Conservation (phyloP, 2,888 invertebrate species). For the Lasioglossum morio region DNA sequence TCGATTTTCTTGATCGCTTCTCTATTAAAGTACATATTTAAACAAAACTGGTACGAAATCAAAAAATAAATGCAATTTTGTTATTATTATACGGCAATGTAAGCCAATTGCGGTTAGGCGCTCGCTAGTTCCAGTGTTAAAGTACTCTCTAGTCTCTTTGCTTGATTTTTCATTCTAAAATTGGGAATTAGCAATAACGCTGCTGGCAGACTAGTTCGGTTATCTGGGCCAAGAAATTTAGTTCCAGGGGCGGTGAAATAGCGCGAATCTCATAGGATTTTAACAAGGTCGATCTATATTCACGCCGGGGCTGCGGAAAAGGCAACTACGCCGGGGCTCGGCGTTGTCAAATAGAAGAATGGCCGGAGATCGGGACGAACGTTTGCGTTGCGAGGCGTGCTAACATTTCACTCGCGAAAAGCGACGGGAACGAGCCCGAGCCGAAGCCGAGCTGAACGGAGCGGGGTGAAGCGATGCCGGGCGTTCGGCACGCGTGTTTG, state of each 20-base stretch:
- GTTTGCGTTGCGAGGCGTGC: constrained; percentile 19
- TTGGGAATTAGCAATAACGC: background rate
- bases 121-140: background rate
- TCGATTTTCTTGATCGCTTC: background rate
- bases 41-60: too few relatives aligned
- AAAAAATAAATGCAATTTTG: too few relatives aligned
- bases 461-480: background rate
- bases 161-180: background rate
- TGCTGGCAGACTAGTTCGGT: too few relatives aligned
- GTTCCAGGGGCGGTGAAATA: background rate
- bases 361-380: constrained; percentile 10
- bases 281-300: background rate
- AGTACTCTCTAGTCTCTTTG: background rate
- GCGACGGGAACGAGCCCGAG: background rate
- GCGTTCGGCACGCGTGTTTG: background rate
- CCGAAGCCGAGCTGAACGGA: background rate
- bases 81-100: too few relatives aligned
- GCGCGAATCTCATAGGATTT: background rate
- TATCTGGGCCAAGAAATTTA: background rate
- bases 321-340: background rate
- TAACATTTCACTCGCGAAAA: constrained; percentile 14
- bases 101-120: too few relatives aligned
- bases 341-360: constrained; percentile 13
- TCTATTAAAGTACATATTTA: too few relatives aligned
- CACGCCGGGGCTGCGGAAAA: background rate